Evolutionary conservation across 2,888 invertebrate species (phyloP).

Genomic region (Globia sparganii): DNA sequence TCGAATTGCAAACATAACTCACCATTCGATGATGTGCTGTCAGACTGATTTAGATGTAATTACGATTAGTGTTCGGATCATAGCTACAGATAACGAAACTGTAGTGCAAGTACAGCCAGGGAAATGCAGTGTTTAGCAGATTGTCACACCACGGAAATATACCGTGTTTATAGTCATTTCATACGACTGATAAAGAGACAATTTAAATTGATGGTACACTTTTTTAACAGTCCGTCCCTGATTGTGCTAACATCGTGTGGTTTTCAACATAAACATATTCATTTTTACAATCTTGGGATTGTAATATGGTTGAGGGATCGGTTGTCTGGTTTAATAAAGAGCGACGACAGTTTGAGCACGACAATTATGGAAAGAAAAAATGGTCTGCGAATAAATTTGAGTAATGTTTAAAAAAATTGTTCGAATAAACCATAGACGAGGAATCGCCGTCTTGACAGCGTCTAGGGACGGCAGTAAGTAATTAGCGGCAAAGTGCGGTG

Average conservation of each 20-base stretch:
- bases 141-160: not conserved
- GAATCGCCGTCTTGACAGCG: not conserved
- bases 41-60: constrained; percentile 85
- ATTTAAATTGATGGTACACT: not conserved
- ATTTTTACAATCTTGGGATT: too few species aligned
- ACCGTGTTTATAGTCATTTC: not conserved
- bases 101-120: not conserved
- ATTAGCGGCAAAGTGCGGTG: too few species aligned
- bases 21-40: constrained; percentile 86
- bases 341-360: not conserved
- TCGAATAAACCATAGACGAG: not conserved
- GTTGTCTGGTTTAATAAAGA: not conserved
- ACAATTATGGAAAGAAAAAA: too few species aligned
- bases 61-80: constrained; percentile 32
- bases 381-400: not conserved
- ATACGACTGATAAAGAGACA: not conserved
- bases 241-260: not conserved
- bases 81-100: constrained; percentile 8
- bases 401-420: not conserved
- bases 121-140: not conserved
- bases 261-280: not conserved
- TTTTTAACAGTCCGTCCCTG: not conserved
- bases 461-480: not conserved
- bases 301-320: not conserved
- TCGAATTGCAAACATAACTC: constrained; percentile 71